phyloP scores from a whole-genome alignment of 1,140 invertebrate species.

The Ceratoteleas bidentatus region DNA sequence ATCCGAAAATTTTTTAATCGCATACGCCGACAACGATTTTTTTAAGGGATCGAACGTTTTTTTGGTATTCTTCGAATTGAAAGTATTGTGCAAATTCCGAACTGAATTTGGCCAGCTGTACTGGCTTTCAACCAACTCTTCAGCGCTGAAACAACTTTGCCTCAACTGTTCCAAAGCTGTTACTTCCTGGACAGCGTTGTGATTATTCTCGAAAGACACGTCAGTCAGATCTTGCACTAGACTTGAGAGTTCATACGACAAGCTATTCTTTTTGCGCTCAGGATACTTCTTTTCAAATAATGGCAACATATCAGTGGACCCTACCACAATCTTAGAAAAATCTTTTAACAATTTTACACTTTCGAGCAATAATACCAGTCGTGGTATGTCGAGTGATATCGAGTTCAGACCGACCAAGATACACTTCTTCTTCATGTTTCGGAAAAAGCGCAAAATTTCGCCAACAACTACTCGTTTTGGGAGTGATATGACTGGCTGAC shows the following conservation, averaged over 20 bases:
- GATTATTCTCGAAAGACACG: slow-evolving; percentile 10
- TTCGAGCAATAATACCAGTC: slow-evolving; percentile 14
- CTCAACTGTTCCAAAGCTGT: slow-evolving; percentile 22
- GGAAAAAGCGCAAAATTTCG: slow-evolving; percentile 28
- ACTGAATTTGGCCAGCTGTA: slow-evolving; percentile 11
- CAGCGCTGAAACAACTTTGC: slow-evolving; percentile 13
- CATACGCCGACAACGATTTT: slow-evolving; percentile 10
- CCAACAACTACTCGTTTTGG: slow-evolving; percentile 38
- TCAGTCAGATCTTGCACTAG: slow-evolving; percentile 13
- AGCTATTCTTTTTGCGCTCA: slow-evolving; percentile 14
- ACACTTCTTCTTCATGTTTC: slow-evolving; percentile 15
- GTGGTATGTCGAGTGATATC: slow-evolving; percentile 27
- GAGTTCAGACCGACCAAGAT: slow-evolving; percentile 23
- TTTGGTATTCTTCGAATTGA: slow-evolving; percentile 15
- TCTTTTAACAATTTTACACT: slow-evolving; percentile 25
- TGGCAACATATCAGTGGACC: slow-evolving; percentile 11
- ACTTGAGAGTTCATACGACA: slow-evolving; percentile 15
- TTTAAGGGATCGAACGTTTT: slow-evolving; percentile 20
- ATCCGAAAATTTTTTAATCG: slow-evolving; percentile 27
- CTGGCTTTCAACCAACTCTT: slow-evolving; percentile 5
- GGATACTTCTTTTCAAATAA: slow-evolving; percentile 27
- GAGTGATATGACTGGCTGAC: slow-evolving; percentile 21
- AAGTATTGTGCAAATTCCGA: slow-evolving; percentile 8
- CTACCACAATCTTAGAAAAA: slow-evolving; percentile 16
- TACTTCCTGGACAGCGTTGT: slow-evolving; percentile 19